These are phyloP conservation scores for Ambastaia sidthimunki DNA, from an alignment of 2,797 vertebrate genomes.

Conservation along the genomic window DNA sequence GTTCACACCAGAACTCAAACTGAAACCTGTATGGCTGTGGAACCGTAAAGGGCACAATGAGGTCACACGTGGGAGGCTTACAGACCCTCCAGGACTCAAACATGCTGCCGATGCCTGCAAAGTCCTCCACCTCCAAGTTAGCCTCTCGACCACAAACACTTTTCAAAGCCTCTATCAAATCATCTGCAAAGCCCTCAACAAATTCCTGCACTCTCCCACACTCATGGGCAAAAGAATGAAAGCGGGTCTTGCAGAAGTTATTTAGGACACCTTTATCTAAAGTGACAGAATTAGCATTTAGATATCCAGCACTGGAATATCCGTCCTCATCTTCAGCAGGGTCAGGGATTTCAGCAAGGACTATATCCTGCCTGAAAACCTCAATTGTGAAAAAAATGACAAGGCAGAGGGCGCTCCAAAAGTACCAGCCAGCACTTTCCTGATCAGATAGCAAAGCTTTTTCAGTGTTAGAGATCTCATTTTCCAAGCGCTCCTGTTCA, in stretches of 20 bases:
- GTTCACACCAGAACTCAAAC: constrained; percentile 84
- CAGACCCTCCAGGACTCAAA: constrained; percentile 93
- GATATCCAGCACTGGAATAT: constrained; percentile 68
- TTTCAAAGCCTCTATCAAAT: constrained; percentile 89
- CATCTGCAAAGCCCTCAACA: constrained; percentile 92
- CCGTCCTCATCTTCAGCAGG: constrained; percentile 79
- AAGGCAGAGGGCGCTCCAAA: constrained; percentile 90
- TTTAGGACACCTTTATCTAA: constrained; percentile 81
- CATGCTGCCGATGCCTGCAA: constrained; percentile 88
- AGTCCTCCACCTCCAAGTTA: constrained; percentile 93
- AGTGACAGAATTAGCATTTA: constrained; percentile 71
- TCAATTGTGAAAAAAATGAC: constrained; percentile 87
- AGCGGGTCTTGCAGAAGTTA: constrained; percentile 87
- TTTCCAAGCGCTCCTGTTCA: constrained; percentile 84
- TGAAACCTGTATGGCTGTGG: constrained; percentile 85
- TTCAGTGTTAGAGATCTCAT: constrained; percentile 69
- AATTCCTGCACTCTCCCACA: constrained; percentile 88
- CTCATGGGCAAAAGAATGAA: constrained; percentile 79
- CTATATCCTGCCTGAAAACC: constrained; percentile 84
- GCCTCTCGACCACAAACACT: constrained; percentile 82
- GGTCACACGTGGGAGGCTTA: constrained; percentile 86
- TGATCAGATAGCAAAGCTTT: constrained; percentile 64
- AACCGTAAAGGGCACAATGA: constrained; percentile 89
- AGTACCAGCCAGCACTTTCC: constrained; percentile 80
- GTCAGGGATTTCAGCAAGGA: constrained; percentile 67